Conservation (phyloP, 2,797 vertebrate genomes). For the Novumbra hubbsi region DNA sequence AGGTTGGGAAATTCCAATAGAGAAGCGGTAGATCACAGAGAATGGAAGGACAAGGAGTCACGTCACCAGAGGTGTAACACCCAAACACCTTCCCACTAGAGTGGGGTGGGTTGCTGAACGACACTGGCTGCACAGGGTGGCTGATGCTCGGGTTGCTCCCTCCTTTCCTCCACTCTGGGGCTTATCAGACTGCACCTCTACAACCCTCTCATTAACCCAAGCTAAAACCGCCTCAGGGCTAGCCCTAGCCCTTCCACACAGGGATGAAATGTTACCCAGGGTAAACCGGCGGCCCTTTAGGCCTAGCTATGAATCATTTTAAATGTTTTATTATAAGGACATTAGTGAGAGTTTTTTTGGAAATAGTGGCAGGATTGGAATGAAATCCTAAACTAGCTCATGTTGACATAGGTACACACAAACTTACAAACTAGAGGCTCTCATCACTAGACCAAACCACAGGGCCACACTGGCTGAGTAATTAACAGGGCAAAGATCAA, state of each 20-base stretch:
- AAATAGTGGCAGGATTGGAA: background rate
- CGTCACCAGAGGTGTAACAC: background rate
- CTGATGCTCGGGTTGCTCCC: background rate
- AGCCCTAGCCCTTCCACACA: background rate
- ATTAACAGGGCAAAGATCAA: too few relatives aligned
- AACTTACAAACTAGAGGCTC: too few relatives aligned
- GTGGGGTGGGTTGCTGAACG: background rate
- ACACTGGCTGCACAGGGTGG: background rate
- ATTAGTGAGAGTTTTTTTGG: background rate
- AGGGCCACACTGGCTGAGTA: too few relatives aligned
- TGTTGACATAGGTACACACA: background rate
- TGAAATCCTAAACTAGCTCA: background rate
- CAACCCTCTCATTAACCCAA: background rate
- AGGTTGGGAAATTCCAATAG: slow-evolving; percentile 58
- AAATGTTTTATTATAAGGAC: too few relatives aligned
- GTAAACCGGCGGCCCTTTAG: background rate
- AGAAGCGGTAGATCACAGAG: slow-evolving; percentile 50
- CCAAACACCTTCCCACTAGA: background rate
- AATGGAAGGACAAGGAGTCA: slow-evolving; percentile 28
- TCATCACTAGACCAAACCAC: too few relatives aligned
- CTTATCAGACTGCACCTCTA: background rate
- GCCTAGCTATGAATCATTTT: too few relatives aligned
- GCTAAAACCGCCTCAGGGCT: background rate
- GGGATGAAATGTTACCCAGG: background rate
- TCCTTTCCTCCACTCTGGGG: background rate